Base-by-base conservation (phyloP, 2,888 invertebrate genomes). In the Sphinx pinastri region DNA sequence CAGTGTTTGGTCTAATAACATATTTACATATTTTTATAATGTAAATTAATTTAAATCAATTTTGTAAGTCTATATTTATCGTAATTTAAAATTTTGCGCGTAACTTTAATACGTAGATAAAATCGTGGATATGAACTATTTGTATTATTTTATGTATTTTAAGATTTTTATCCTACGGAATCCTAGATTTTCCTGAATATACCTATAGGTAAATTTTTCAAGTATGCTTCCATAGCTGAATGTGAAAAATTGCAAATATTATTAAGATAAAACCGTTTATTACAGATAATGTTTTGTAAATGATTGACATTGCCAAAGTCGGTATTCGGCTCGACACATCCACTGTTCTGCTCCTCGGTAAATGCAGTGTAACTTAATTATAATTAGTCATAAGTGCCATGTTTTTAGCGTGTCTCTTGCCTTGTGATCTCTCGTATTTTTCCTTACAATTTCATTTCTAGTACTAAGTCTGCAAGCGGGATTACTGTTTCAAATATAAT, bases 281-380 rank as follows among this genome's bases (percentile, higher is more conserved):
- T 38, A 2, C 38, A 38, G 38, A 8, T 38, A 38, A 38, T 2
- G 38, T 38, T 38, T 38, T 38, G 38, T 38, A 38, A 38, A 5
- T 38, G 38, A 38, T n/a, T n/a, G n/a, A n/a, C n/a, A n/a, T n/a
- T 38, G 8, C 38, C 8, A 38, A 38, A 38, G 38, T 38, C 5
- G 8, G 38, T 38, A 38, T 38, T 38, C 38, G 38, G 38, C 38
- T 38, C 38, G 38, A 38, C 38, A 38, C 38, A 38, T 8, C 38
- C 1, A 38, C 38, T 38, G 6, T 38, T 38, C 38, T 6, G 2
- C 38, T 38, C 38, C 38, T n/a, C n/a, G 25, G 38, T 38, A 38
- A 13, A 59, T 63, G 12, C 13, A 63, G 14, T 47, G 16, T 19
- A 49, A 63, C 63, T 63, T 63, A 63, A 49, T 63, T 47, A 47